These are phyloP conservation scores for Cynaeus angustus DNA, from an alignment of 2,888 invertebrate species.

Conservation along the genomic window DNA sequence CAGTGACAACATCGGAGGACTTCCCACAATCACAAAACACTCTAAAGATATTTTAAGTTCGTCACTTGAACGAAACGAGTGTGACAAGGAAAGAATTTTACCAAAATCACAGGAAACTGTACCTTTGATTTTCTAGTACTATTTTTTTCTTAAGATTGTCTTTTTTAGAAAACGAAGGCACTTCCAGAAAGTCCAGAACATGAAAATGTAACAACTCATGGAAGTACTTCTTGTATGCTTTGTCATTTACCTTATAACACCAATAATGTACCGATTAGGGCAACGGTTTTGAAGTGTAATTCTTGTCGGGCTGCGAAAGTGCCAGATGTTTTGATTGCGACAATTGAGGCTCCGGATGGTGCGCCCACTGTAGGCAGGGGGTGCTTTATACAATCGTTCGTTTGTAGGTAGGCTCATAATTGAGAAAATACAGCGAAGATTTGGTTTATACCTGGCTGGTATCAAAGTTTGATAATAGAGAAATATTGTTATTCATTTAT, in stretches of 20 bases:
- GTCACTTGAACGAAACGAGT: conserved; percentile 74
- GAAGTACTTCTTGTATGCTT: conserved; percentile 58
- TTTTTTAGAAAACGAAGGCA: conserved; percentile 56
- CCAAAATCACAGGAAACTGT: conserved; percentile 45
- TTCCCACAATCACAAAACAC: conserved; percentile 60
- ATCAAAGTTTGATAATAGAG: no score
- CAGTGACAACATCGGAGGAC: conserved; percentile 59
- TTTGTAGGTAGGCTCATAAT: conserved; percentile 72
- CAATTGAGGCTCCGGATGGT: conserved; percentile 88
- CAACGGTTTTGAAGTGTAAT: conserved; percentile 82
- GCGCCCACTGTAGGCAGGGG: conserved; percentile 83
- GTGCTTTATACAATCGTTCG: conserved; percentile 82
- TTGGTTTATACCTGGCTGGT: no score
- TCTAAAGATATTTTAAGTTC: conserved; percentile 71
- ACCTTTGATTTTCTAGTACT: neutral
- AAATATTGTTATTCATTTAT: no score
- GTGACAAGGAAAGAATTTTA: conserved; percentile 69
- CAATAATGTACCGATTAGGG: conserved; percentile 81
- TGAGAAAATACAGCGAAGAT: no score
- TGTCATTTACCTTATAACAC: conserved; percentile 92
- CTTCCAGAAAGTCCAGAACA: conserved; percentile 69
- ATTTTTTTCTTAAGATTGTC: conserved; percentile 3
- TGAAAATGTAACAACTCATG: conserved; percentile 51
- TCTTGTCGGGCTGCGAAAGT: conserved; percentile 87
- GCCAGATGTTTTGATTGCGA: conserved; percentile 92